phyloP scores from a whole-genome alignment of 2,113 vertebrate species.

The Pelobates fuscus region DNA sequence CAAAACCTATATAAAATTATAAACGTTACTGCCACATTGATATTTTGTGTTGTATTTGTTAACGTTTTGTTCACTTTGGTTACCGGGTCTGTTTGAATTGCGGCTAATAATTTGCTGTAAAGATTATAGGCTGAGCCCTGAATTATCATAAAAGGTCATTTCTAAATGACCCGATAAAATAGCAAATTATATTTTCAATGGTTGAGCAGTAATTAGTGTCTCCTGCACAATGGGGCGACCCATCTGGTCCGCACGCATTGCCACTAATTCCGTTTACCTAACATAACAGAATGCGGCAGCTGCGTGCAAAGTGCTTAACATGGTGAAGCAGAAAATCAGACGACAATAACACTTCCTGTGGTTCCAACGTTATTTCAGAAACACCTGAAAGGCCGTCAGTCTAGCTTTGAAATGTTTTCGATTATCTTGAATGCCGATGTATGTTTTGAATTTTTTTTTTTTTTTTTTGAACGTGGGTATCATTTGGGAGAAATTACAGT shows the following conservation, averaged over 20 bases:
- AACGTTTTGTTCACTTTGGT: no score
- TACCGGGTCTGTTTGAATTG: no score
- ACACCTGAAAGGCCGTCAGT: slow-evolving; percentile 13
- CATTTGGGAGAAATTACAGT: slow-evolving; percentile 23
- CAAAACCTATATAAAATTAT: no score
- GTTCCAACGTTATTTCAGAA: slow-evolving; percentile 7
- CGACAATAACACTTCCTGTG: slow-evolving; percentile 25
- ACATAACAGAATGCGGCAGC: slow-evolving; percentile 36
- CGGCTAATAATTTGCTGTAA: background rate
- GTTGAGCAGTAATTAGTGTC: slow-evolving; percentile 15
- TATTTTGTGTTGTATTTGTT: no score
- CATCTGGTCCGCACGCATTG: slow-evolving; percentile 28
- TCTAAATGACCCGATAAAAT: slow-evolving; percentile 7
- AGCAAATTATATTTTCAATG: slow-evolving; percentile 4
- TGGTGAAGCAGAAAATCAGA: slow-evolving; percentile 37
- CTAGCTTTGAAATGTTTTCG: slow-evolving; percentile 1
- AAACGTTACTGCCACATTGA: no score
- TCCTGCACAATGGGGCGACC: slow-evolving; percentile 18
- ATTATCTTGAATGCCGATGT: background rate
- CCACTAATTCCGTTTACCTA: slow-evolving; percentile 41
- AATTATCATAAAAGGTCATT: slow-evolving; percentile 7
- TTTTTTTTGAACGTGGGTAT: background rate
- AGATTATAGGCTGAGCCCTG: background rate
- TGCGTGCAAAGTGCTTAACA: slow-evolving; percentile 19
- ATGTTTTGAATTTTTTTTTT: slow-evolving; percentile 5